Conservation (phyloP, 2,113 vertebrate genomes). For the Mesitornis unicolor region DNA sequence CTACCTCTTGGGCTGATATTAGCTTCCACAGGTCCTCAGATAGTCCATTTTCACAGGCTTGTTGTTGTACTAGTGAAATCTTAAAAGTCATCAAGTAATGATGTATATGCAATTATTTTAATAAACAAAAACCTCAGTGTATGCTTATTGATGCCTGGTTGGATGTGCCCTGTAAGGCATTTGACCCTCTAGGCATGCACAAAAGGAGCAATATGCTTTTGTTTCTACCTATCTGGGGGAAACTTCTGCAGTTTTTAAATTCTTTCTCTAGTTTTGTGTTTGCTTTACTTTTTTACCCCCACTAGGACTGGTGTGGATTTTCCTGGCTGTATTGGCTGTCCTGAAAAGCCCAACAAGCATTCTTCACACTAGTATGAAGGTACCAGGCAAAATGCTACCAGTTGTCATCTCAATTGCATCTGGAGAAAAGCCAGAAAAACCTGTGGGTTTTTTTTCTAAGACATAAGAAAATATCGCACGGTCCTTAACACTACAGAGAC, state of each 20-base stretch:
- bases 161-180: background rate
- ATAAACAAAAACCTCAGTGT: background rate
- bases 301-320: background rate
- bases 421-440: background rate
- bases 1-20: background rate
- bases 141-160: background rate
- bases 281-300: background rate
- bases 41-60: background rate
- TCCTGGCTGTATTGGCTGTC: background rate
- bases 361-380: background rate
- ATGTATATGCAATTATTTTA: background rate
- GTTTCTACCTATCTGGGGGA: background rate
- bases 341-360: background rate
- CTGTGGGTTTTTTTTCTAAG: background rate
- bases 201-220: background rate
- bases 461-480: background rate
- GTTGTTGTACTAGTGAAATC: background rate
- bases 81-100: background rate
- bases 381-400: background rate
- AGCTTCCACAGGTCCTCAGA: background rate
- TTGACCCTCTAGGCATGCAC: background rate
- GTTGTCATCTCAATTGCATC: background rate
- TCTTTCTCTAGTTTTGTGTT: background rate
- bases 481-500: slow-evolving; percentile 21
- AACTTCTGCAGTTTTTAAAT: background rate